A percentile compares a stretch with the other conserved stretches of the same genome.
Conservation (phyloP, 2,888 invertebrate species). For the Aporophyla nigra region DNA sequence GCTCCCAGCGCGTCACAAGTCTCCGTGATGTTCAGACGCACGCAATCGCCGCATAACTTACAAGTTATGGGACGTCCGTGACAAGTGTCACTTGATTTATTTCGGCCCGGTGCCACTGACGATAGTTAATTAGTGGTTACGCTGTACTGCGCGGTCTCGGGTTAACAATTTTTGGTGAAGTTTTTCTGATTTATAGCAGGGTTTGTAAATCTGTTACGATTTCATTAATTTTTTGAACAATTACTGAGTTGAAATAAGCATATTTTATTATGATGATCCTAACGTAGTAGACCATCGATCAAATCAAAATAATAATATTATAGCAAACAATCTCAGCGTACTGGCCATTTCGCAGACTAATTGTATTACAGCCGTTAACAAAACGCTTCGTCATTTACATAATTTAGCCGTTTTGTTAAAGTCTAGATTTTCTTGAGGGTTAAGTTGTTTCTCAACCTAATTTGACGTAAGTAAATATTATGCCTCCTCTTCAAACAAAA, state of each 20-base stretch:
- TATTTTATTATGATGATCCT: neutral
- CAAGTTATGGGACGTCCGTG: constrained; percentile 79
- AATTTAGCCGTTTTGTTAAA: constrained; percentile 35
- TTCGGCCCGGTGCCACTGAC: constrained; percentile 61
- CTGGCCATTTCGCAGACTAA: constrained; percentile 22
- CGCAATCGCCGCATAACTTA: constrained; percentile 80
- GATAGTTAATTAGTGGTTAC: constrained; percentile 67
- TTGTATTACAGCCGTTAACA: constrained; percentile 41
- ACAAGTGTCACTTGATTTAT: constrained; percentile 84
- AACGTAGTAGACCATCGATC: neutral
- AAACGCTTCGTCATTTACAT: constrained; percentile 46
- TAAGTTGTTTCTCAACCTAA: constrained; percentile 4
- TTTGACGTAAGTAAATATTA: constrained; percentile 2
- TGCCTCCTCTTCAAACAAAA: neutral
- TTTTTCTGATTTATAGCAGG: constrained; percentile 17
- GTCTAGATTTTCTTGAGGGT: constrained; percentile 30
- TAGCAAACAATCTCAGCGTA: neutral
- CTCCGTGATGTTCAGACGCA: constrained; percentile 57
- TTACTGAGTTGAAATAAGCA: neutral
- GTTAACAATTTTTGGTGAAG: constrained; percentile 26
- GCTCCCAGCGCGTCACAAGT: constrained; percentile 14
- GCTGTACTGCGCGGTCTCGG: constrained; percentile 34
- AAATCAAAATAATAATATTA: constrained; percentile 1
- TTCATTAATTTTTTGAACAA: constrained; percentile 13
- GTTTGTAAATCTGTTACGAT: neutral